Conservation (phyloP, 2,888 invertebrate species). For the Drosophila kuntzei region DNA sequence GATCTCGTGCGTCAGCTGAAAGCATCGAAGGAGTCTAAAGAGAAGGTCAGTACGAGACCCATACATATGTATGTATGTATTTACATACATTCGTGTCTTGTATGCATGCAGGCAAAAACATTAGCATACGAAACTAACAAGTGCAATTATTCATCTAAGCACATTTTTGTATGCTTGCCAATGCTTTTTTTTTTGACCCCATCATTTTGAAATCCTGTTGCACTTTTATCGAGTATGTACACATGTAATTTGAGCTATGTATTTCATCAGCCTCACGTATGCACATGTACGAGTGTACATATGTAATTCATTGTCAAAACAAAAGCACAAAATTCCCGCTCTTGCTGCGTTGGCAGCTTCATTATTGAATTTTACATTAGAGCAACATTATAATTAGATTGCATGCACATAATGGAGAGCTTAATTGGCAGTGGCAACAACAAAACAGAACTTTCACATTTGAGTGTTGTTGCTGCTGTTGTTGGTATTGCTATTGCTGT, state of each 20-base stretch:
- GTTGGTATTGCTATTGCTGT: conserved; percentile 13
- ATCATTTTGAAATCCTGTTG: conserved; percentile 34
- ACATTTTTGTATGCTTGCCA: not conserved
- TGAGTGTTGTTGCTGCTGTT: conserved; percentile 18
- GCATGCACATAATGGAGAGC: conserved; percentile 44
- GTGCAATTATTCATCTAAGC: conserved; percentile 7
- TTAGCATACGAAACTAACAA: conserved; percentile 1
- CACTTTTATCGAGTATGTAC: conserved; percentile 13
- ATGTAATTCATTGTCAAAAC: conserved; percentile 1
- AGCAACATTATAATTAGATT: conserved; percentile 47
- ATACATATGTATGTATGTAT: conserved; percentile 4
- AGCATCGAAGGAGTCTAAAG: conserved; percentile 91
- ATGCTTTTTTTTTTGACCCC: conserved; percentile 16
- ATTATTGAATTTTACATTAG: conserved; percentile 42
- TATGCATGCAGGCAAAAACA: not conserved
- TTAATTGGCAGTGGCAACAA: conserved; percentile 25
- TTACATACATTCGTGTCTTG: not conserved
- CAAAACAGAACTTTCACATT: conserved; percentile 69
- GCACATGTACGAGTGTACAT: not conserved
- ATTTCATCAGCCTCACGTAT: conserved; percentile 51
- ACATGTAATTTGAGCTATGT: conserved; percentile 32
- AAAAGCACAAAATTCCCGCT: conserved; percentile 8
- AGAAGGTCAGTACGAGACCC: conserved; percentile 87
- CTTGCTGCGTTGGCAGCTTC: conserved; percentile 31
- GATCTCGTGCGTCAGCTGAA: conserved; percentile 93